These are phyloP conservation scores for Papilio xuthus DNA, from an alignment of 1,140 invertebrate genomes.

Conservation along the genomic window DNA sequence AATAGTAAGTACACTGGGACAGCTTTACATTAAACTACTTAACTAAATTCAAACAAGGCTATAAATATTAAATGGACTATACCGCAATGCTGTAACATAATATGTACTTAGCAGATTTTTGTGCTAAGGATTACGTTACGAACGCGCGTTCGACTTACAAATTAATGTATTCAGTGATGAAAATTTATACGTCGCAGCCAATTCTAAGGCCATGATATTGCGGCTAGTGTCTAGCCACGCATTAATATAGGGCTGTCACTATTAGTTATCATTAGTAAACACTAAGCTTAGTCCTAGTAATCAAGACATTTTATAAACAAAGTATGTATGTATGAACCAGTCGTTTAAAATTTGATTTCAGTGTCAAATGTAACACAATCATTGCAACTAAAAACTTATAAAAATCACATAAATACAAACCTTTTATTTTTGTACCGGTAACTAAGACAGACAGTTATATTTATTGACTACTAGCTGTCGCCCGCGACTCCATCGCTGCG, in stretches of 20 bases:
- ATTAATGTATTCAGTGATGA: conserved; percentile 36
- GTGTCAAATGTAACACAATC: no score
- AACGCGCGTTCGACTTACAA: conserved; percentile 34
- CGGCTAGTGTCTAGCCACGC: conserved; percentile 33
- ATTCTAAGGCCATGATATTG: conserved; percentile 35
- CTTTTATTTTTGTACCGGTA: not conserved
- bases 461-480: no score
- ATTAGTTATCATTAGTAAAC: not conserved
- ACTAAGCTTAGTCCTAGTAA: not conserved
- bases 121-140: no score
- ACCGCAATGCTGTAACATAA: conserved; percentile 11
- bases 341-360: no score
- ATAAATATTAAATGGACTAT: not conserved
- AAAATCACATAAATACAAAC: no score
- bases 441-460: not conserved
- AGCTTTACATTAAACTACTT: not conserved
- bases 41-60: not conserved
- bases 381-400: no score
- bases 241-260: conserved; percentile 26
- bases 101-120: conserved; percentile 12
- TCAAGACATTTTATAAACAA: no score
- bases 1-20: not conserved
- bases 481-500: no score
- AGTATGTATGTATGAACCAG: no score
- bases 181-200: conserved; percentile 35